A percentile compares a stretch with the other conserved stretches of the same genome.
These are phyloP conservation scores for Melinaea menophilus DNA, from an alignment of 2,888 invertebrate genomes.

Conservation along the genomic window DNA sequence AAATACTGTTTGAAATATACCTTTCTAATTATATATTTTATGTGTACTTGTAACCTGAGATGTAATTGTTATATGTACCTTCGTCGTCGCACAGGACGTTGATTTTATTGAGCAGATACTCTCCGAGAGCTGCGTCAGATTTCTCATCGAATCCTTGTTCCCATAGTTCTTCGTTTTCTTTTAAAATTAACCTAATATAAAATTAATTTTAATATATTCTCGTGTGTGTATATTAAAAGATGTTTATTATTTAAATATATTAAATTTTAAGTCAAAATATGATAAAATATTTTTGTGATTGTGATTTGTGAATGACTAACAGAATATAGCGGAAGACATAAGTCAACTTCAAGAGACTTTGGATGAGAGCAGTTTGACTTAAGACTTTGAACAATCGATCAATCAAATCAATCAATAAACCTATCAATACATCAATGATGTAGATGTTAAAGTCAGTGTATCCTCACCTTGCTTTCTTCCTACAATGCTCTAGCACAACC, in stretches of 20 bases:
- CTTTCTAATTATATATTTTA: no score
- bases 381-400: no score
- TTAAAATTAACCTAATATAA: constrained; percentile 47
- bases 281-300: no score
- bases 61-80: constrained; percentile 39
- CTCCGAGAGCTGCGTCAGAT: constrained; percentile 39
- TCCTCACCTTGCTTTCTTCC: constrained; percentile 46
- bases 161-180: constrained; percentile 49
- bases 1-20: no score
- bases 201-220: constrained; percentile 4
- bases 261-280: no score
- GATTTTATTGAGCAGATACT: constrained; percentile 41
- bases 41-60: no score
- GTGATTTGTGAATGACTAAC: no score
- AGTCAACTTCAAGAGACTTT: no score
- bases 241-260: neutral
- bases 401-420: no score
- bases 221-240: neutral
- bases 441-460: neutral
- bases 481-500: constrained; percentile 41
- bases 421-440: neutral
- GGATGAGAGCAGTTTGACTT: no score
- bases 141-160: constrained; percentile 36
- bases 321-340: no score
- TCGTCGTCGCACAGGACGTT: constrained; percentile 45